A percentile compares a stretch with the other conserved stretches of the same genome.
These are phyloP conservation scores for Esox lucius DNA, from an alignment of 2,797 vertebrate species.

Conservation along the genomic window DNA sequence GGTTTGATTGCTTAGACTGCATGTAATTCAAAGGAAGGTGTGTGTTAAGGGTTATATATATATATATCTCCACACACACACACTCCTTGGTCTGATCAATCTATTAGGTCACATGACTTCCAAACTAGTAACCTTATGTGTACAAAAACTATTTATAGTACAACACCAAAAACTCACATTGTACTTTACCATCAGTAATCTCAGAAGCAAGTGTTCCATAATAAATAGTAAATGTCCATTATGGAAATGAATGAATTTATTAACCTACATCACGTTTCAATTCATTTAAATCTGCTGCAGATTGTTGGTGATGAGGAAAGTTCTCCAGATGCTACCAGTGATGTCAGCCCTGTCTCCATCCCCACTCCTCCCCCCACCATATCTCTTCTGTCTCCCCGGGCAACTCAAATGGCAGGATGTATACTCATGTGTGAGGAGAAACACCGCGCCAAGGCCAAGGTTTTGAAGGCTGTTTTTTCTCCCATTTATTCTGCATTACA, in stretches of 20 bases:
- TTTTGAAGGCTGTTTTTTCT: conserved; percentile 47
- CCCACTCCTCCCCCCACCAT: conserved; percentile 41
- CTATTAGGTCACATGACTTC: no score
- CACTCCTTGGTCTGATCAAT: no score
- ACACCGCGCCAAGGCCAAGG: conserved; percentile 81
- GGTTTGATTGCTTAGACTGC: no score
- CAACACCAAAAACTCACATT: no score
- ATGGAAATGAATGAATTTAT: not conserved
- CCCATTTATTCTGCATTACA: not conserved
- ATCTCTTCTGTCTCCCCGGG: conserved; percentile 73
- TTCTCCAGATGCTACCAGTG: conserved; percentile 33
- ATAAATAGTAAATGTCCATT: no score
- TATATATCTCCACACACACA: no score
- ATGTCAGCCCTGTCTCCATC: conserved; percentile 27
- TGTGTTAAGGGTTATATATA: no score
- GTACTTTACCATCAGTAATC: no score
- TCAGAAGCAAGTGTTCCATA: no score
- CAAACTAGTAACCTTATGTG: no score
- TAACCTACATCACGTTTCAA: not conserved
- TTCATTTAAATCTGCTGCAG: conserved; percentile 7
- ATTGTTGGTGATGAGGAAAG: conserved; percentile 24
- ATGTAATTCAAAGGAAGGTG: no score
- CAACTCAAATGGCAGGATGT: conserved; percentile 78
- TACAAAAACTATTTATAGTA: no score
- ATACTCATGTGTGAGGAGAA: conserved; percentile 83